Evolutionary conservation across 2,797 vertebrate species (phyloP).

Genomic region (Molothrus aeneus): DNA sequence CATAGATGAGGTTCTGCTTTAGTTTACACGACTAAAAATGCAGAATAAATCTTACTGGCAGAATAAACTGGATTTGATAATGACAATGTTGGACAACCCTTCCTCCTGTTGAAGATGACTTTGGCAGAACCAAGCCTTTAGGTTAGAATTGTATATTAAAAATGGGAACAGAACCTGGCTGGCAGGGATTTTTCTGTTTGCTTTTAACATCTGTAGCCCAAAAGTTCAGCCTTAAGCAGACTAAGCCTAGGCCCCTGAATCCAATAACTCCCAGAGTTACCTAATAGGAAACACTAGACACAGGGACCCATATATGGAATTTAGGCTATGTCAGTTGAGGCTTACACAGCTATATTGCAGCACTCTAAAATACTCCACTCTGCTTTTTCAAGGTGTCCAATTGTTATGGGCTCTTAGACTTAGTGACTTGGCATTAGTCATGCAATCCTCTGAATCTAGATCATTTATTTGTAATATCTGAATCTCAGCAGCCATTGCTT

Average conservation of each 20-base stretch:
- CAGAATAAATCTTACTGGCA: neutral
- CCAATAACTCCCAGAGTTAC: neutral
- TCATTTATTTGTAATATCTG: neutral
- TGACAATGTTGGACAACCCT: neutral
- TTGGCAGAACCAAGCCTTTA: conserved; percentile 16
- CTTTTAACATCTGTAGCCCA: neutral
- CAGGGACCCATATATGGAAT: neutral
- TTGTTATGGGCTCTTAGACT: neutral
- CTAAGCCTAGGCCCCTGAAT: neutral
- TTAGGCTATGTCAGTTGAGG: neutral
- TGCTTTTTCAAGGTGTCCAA: neutral
- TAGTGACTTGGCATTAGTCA: neutral
- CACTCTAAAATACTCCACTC: neutral
- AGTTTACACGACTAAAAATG: neutral
- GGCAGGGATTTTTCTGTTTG: neutral
- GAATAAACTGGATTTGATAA: neutral
- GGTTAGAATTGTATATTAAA: neutral
- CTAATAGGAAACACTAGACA: neutral
- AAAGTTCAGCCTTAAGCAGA: neutral
- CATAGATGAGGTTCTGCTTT: neutral
- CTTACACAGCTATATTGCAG: neutral
- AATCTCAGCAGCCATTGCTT: neutral
- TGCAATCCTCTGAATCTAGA: neutral
- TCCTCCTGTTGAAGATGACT: neutral
- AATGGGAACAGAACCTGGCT: neutral